These are phyloP conservation scores for Dynastes grantii DNA, from an alignment of 2,888 invertebrate species.

Conservation along the genomic window DNA sequence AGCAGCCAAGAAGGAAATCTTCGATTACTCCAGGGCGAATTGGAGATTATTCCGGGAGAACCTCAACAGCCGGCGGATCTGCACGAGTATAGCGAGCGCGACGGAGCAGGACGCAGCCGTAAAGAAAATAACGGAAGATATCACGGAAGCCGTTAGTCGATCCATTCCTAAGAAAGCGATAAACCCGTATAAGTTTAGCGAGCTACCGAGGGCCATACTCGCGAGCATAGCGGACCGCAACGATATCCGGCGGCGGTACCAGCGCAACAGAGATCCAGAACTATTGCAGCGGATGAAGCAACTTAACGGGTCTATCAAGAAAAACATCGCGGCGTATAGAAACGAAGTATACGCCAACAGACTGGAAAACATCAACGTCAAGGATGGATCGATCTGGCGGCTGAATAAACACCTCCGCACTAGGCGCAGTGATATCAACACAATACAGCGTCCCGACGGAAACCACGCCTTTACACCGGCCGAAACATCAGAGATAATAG, in stretches of 20 bases:
- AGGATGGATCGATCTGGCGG: slow-evolving; percentile 11
- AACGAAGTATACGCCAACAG: background rate
- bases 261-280: background rate
- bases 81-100: background rate
- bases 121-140: too few relatives aligned
- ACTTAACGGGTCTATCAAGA: background rate
- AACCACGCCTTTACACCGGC: too few relatives aligned
- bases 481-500: too few relatives aligned
- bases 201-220: background rate
- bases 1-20: too few relatives aligned
- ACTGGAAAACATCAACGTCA: background rate
- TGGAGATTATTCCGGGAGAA: background rate
- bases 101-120: background rate
- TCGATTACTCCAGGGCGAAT: background rate
- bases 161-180: background rate
- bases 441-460: background rate
- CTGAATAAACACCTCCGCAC: background rate
- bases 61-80: background rate
- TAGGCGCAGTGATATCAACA: background rate
- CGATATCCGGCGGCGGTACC: background rate
- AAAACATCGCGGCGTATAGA: background rate
- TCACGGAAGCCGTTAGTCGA: background rate
- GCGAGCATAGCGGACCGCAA: background rate
- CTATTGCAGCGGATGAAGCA: too few relatives aligned
- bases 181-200: background rate